These are phyloP conservation scores for Tenrec ecaudatus DNA, from an alignment of 2,113 vertebrate genomes.

Conservation along the genomic window DNA sequence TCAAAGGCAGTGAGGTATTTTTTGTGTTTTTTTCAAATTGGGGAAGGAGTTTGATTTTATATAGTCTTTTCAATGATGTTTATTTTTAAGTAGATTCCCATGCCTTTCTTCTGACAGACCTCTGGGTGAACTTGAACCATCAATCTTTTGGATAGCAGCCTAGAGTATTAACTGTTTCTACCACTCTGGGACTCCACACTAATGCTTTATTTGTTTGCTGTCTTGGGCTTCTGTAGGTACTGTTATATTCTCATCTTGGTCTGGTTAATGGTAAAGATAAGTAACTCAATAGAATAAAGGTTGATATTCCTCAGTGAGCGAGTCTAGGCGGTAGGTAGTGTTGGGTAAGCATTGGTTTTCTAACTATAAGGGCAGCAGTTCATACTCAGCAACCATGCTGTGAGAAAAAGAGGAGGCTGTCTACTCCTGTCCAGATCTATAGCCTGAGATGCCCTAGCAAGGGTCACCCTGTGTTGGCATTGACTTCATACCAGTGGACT, in stretches of 20 bases:
- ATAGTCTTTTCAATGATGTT: neutral
- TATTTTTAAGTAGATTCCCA: neutral
- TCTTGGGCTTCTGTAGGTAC: fast-evolving
- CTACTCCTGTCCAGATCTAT: too few species aligned
- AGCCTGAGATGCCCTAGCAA: too few species aligned
- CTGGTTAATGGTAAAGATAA: neutral
- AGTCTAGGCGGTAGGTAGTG: too few species aligned
- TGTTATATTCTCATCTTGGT: neutral
- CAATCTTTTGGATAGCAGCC: neutral
- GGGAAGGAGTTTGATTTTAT: too few species aligned
- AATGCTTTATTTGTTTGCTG: neutral
- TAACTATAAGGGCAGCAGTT: too few species aligned
- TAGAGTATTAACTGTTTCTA: neutral
- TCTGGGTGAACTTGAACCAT: neutral
- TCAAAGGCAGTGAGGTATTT: too few species aligned
- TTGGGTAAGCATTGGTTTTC: too few species aligned
- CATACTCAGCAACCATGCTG: too few species aligned
- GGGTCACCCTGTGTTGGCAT: too few species aligned
- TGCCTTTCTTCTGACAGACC: neutral
- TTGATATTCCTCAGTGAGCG: neutral
- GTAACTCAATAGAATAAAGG: neutral
- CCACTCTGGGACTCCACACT: neutral
- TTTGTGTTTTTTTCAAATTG: too few species aligned
- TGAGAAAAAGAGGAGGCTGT: too few species aligned
- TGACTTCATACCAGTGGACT: too few species aligned